Conservation (phyloP, 2,888 invertebrate genomes). For the Pandemis cinnamomeana region DNA sequence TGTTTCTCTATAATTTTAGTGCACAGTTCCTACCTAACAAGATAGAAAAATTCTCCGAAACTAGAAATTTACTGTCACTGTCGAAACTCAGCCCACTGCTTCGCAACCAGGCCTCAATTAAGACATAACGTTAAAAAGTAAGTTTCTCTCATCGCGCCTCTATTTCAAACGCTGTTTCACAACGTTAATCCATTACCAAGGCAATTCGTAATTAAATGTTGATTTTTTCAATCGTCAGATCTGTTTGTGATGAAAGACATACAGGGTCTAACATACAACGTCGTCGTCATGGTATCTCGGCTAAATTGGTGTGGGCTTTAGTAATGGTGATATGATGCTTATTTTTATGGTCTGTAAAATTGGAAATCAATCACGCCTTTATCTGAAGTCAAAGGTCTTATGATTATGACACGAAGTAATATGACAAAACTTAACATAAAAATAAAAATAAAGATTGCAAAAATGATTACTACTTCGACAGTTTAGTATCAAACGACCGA, state of each 20-base stretch:
- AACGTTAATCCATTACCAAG: slow-evolving; percentile 37
- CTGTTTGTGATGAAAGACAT: slow-evolving; percentile 16
- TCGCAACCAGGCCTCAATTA: slow-evolving; percentile 21
- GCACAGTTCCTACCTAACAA: neutral
- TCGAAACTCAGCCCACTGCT: slow-evolving; percentile 13
- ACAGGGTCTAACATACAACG: neutral
- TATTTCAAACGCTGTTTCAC: slow-evolving; percentile 19
- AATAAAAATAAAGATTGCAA: too few species aligned
- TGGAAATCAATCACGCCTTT: neutral
- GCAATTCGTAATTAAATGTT: slow-evolving; percentile 31
- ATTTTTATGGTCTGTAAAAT: neutral
- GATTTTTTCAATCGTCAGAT: slow-evolving; percentile 23
- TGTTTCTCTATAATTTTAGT: neutral
- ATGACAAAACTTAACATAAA: too few species aligned
- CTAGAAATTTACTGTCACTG: slow-evolving; percentile 5
- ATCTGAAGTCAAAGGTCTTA: too few species aligned
- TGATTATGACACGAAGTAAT: too few species aligned
- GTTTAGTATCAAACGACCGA: too few species aligned
- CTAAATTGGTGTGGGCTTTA: neutral
- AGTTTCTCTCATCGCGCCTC: slow-evolving; percentile 23
- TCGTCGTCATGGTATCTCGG: neutral
- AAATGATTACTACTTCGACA: too few species aligned
- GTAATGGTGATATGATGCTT: neutral
- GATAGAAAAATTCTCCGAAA: neutral
- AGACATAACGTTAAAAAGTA: slow-evolving; percentile 34